Base-by-base conservation (phyloP, 2,113 vertebrate genomes). In the Sinocyclocheilus anophthalmus region DNA sequence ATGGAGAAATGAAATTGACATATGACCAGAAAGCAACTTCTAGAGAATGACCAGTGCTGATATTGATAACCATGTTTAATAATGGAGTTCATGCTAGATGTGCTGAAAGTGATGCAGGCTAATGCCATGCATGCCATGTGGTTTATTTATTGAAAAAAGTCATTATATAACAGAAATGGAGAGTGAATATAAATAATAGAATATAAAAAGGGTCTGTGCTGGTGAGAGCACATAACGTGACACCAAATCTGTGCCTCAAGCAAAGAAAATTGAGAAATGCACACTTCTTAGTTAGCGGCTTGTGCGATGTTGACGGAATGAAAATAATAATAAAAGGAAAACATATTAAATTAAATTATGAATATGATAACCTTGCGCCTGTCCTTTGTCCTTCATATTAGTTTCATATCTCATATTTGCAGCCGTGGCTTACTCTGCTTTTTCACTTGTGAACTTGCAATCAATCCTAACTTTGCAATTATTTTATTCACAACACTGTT, bases 251-350 rank as follows among this genome's bases (percentile, higher is more conserved):
- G 83, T 33, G 88, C 92, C 91, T 88, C 16, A 50, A 92, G 91
- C 89, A 78, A 76, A 12, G 70, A 70, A 90, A 88, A 91, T 84
- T 76, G 77, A 88, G 79, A 92, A 91, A 79, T 26, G 63, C 50
- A 59, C 76, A n/a, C 88, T 93, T 93, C 83, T 91, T 92, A 91
- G 85, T 83, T 24, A 69, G 72, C 83, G 85, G 88, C 87, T 82
- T 84, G 83, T 80, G 85, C 80, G 26, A 63, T 70, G 26, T 81
- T 91, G 84, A 82, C 48, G 20, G 67, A 85, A 90, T 90, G 84
- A 79, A 92, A 92, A 91, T 91, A 89, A 81, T 87, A 87, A 85
- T 79, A 67, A 79, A 81, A 37, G 33, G 48, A 84, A 24, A 87
- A 85, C 88, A 69, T 59, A 89, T 84, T 85, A 50, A 89, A 79